phyloP scores from a whole-genome alignment of 2,888 invertebrate genomes.

The Cosmia pyralina region DNA sequence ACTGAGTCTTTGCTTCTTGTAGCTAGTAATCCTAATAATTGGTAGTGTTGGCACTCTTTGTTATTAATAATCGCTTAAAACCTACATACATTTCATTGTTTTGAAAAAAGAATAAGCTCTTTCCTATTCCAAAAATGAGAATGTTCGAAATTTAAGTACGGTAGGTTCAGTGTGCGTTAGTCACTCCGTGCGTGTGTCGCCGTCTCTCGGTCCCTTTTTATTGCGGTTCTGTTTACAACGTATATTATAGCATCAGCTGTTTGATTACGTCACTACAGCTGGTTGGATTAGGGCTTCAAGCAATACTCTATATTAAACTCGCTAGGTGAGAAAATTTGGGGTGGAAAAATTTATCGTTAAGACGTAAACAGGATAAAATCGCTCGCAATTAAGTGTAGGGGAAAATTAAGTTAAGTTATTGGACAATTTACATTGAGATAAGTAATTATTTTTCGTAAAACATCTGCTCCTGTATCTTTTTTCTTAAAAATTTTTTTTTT shows the following conservation, averaged over 20 bases:
- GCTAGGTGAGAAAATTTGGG: slow-evolving; percentile 65
- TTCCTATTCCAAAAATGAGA: not conserved
- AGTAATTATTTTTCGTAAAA: slow-evolving; percentile 48
- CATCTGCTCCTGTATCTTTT: slow-evolving; percentile 40
- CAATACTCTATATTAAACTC: slow-evolving; percentile 63
- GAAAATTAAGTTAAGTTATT: slow-evolving; percentile 60
- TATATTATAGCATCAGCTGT: slow-evolving; percentile 87
- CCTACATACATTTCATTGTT: not conserved
- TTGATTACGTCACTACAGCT: slow-evolving; percentile 80
- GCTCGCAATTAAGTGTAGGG: slow-evolving; percentile 56
- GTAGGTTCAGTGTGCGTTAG: slow-evolving; percentile 62
- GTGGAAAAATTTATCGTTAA: slow-evolving; percentile 68
- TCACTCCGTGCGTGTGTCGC: slow-evolving; percentile 55
- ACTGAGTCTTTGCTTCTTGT: slow-evolving; percentile 24
- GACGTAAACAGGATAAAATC: slow-evolving; percentile 58
- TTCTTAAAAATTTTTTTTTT: slow-evolving; percentile 5
- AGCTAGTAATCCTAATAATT: slow-evolving; percentile 4
- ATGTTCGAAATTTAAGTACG: slow-evolving; percentile 12
- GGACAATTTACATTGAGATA: slow-evolving; percentile 45
- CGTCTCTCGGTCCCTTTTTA: slow-evolving; percentile 76
- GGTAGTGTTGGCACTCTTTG: slow-evolving; percentile 12
- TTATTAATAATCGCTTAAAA: not conserved
- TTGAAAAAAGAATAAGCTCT: not conserved
- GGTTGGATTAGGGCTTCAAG: slow-evolving; percentile 69
- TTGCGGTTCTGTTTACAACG: slow-evolving; percentile 80